Conservation (phyloP, 2,113 vertebrate genomes). For the Glareola pratincola region DNA sequence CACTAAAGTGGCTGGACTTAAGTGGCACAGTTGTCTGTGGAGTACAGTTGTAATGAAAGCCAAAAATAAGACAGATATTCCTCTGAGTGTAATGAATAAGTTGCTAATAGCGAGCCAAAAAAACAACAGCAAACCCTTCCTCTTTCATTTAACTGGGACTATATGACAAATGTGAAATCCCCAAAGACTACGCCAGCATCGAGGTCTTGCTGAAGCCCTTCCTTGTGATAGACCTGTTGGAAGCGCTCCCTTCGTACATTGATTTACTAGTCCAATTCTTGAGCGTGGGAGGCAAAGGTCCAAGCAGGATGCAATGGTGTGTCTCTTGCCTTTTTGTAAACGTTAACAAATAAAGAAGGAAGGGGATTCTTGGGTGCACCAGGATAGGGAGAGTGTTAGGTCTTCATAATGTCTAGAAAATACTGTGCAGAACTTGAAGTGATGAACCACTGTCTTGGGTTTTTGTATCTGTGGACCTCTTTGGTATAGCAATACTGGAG, state of each 20-base stretch:
- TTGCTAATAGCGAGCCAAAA: neutral
- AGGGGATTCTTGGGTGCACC: neutral
- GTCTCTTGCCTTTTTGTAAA: neutral
- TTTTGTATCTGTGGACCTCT: neutral
- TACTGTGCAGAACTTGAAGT: neutral
- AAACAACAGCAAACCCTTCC: neutral
- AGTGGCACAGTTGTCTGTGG: neutral
- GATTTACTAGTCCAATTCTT: neutral
- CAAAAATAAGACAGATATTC: neutral
- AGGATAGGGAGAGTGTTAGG: neutral
- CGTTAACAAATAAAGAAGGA: neutral
- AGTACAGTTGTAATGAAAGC: neutral
- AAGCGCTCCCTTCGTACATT: neutral
- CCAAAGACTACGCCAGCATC: neutral
- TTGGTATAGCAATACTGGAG: neutral
- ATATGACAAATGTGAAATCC: neutral
- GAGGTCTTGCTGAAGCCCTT: neutral
- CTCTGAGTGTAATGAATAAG: neutral
- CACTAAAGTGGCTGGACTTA: conserved; percentile 2
- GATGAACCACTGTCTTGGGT: neutral
- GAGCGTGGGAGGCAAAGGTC: neutral
- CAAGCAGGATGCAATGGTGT: neutral
- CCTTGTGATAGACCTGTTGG: neutral
- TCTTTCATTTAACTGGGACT: neutral
- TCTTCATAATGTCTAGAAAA: neutral